These are phyloP conservation scores for Styela clava DNA, from an alignment of 23 tunicate genomes.

Conservation along the genomic window DNA sequence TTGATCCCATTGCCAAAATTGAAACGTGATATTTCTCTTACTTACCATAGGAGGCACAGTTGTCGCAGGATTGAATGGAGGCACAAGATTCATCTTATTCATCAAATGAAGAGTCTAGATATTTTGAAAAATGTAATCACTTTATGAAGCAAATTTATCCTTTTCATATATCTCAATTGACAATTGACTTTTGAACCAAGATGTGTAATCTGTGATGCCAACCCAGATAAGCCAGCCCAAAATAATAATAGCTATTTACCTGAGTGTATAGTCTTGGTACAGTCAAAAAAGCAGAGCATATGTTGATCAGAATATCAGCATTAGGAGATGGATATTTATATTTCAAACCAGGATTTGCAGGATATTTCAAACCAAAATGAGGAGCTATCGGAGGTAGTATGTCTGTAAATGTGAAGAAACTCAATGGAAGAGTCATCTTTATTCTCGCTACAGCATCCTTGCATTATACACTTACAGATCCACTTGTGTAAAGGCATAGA, in stretches of 20 bases:
- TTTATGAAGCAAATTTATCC: too few species aligned
- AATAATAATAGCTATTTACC: too few species aligned
- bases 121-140: too few species aligned
- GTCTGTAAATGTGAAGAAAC: background rate
- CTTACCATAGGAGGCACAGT: slow-evolving; percentile 53
- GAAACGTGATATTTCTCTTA: too few species aligned
- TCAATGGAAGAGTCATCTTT: background rate
- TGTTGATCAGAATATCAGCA: slow-evolving; percentile 63
- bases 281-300: slow-evolving; percentile 70
- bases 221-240: too few species aligned
- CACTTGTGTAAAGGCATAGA: too few species aligned
- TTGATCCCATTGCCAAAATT: too few species aligned
- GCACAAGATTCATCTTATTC: slow-evolving; percentile 79
- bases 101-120: slow-evolving; percentile 77
- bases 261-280: slow-evolving; percentile 82
- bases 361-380: slow-evolving; percentile 58
- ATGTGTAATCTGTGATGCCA: too few species aligned
- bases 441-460: too few species aligned
- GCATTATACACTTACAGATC: too few species aligned
- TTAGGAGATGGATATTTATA: slow-evolving; percentile 79
- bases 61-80: slow-evolving; percentile 60
- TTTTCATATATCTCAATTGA: too few species aligned
- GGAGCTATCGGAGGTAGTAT: slow-evolving; percentile 55
- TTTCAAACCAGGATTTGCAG: slow-evolving; percentile 51
- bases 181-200: too few species aligned